phyloP scores from a whole-genome alignment of 2,797 vertebrate species.

The Sebastes cheni region DNA sequence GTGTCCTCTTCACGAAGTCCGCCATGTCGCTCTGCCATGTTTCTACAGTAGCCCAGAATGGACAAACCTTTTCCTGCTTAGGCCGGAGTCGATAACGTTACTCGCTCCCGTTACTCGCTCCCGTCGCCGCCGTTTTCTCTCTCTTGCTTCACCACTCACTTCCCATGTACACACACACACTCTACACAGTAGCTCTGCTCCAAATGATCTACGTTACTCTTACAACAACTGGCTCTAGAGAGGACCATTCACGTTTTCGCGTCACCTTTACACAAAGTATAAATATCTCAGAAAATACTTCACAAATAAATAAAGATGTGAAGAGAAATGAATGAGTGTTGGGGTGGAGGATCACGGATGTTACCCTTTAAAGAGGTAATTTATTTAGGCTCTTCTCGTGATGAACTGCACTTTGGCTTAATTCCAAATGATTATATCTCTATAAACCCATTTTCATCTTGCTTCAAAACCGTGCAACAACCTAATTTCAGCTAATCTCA shows the following conservation, averaged over 20 bases:
- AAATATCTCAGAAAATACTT: neutral
- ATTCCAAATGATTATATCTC: constrained; percentile 7
- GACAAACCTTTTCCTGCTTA: too few relatives aligned
- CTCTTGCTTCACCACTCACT: too few relatives aligned
- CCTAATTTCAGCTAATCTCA: constrained; percentile 56
- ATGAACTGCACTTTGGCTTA: neutral
- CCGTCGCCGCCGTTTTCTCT: too few relatives aligned
- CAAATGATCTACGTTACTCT: too few relatives aligned
- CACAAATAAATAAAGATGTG: neutral
- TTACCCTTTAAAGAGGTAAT: neutral
- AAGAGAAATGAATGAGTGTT: neutral
- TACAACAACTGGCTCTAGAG: too few relatives aligned
- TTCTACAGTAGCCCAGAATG: too few relatives aligned
- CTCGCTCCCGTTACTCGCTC: too few relatives aligned
- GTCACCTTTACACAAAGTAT: neutral
- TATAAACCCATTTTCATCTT: constrained; percentile 38
- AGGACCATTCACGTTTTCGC: fast-evolving
- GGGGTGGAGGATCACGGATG: neutral
- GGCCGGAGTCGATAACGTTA: too few relatives aligned
- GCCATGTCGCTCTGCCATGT: too few relatives aligned
- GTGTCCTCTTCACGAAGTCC: too few relatives aligned
- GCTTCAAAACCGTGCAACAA: constrained; percentile 36
- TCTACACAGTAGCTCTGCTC: too few relatives aligned
- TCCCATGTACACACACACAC: too few relatives aligned
- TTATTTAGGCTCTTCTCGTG: neutral